A percentile compares a stretch with the other conserved stretches of the same genome.
Conservation (phyloP, 2,797 vertebrate genomes). For the Eurystomus glaucurus region DNA sequence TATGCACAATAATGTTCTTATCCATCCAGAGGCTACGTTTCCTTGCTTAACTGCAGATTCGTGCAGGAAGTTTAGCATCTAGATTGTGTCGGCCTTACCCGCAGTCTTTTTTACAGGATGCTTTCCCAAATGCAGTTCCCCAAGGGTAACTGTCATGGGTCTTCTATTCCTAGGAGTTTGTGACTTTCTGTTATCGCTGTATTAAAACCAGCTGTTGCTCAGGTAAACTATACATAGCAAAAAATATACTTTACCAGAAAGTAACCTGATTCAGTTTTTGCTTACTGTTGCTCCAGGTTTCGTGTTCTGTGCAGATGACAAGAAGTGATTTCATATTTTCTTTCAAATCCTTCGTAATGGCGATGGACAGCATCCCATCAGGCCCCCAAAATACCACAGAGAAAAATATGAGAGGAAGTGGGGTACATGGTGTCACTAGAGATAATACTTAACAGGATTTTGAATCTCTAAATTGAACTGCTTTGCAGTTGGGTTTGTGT, state of each 20-base stretch:
- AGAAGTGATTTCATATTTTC: background rate
- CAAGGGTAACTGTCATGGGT: fast-evolving
- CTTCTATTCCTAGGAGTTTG: background rate
- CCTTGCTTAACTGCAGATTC: background rate
- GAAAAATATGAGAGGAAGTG: background rate
- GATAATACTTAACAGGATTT: background rate
- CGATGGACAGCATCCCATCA: background rate
- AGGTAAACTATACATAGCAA: background rate
- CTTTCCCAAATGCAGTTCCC: background rate
- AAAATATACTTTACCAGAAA: background rate
- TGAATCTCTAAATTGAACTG: background rate
- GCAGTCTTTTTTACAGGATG: background rate
- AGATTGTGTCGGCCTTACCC: background rate
- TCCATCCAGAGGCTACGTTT: background rate
- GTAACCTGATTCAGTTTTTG: background rate
- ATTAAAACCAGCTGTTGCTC: constrained; percentile 26
- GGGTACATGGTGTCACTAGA: background rate
- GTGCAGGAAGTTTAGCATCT: background rate
- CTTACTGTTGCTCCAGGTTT: background rate
- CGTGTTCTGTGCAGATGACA: background rate
- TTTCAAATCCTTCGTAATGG: background rate
- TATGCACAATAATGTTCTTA: background rate
- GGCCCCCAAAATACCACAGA: background rate
- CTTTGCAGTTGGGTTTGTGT: constrained; percentile 11
- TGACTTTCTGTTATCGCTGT: background rate